Evolutionary conservation across 2,797 vertebrate species (phyloP).

Genomic region (Phoebastria nigripes): DNA sequence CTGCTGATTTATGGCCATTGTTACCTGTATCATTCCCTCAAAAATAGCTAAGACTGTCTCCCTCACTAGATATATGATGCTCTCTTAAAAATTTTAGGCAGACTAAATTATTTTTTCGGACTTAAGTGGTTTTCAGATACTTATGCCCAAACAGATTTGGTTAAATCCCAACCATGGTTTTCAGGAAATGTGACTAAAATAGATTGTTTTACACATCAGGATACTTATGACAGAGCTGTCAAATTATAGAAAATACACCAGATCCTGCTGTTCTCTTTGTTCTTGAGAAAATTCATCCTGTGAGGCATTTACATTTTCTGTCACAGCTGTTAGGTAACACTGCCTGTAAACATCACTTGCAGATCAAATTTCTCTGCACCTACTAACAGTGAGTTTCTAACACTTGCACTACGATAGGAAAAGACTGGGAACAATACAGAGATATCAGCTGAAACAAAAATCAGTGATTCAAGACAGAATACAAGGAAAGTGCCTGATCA

Average conservation of each 20-base stretch:
- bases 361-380: neutral
- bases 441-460: neutral
- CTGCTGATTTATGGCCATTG: neutral
- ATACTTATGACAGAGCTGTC: neutral
- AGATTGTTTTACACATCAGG: neutral
- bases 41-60: neutral
- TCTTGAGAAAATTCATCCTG: neutral
- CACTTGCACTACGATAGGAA: neutral
- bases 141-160: neutral
- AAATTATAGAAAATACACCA: neutral
- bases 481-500: neutral
- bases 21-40: neutral
- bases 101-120: neutral
- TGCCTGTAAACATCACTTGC: neutral
- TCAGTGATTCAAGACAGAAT: neutral
- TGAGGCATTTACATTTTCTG: neutral
- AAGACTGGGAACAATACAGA: neutral
- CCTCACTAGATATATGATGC: neutral
- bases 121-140: neutral
- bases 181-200: neutral
- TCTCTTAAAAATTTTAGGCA: neutral
- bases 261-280: neutral
- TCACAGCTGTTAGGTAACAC: neutral
- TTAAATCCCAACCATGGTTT: neutral
- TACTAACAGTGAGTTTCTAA: neutral